Percentiles rank a stretch among this genome's conserved stretches.
These are phyloP conservation scores for Pachliopta kotzebuea DNA, from an alignment of 2,888 invertebrate species.

Conservation along the genomic window DNA sequence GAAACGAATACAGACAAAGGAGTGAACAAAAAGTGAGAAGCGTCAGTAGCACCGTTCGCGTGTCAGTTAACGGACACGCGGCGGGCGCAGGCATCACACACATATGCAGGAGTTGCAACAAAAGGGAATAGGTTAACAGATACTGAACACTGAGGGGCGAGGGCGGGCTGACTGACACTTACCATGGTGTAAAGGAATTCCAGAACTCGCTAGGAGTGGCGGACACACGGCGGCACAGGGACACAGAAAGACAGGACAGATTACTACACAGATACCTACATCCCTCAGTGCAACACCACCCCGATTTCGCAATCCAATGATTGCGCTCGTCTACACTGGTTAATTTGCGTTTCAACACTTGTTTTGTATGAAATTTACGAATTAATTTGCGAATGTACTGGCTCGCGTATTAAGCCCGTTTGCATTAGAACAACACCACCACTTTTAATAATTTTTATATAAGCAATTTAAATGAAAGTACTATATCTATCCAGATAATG, in stretches of 20 bases:
- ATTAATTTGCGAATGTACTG: constrained; percentile 46
- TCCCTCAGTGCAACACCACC: constrained; percentile 80
- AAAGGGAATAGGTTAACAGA: constrained; percentile 78
- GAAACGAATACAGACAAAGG: constrained; percentile 80
- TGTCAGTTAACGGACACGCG: constrained; percentile 67
- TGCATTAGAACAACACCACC: constrained; percentile 78
- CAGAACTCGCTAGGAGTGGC: constrained; percentile 96
- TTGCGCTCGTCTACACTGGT: constrained; percentile 75
- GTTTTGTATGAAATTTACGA: constrained; percentile 49
- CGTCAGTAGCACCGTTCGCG: constrained; percentile 70
- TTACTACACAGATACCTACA: constrained; percentile 82
- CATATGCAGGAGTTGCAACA: constrained; percentile 80
- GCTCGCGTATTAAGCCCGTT: constrained; percentile 69
- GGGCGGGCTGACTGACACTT: constrained; percentile 89
- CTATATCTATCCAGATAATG: constrained; percentile 51
- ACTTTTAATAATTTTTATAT: constrained; percentile 32
- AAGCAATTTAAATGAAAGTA: constrained; percentile 42
- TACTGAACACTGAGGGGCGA: constrained; percentile 81
- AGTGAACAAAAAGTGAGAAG: constrained; percentile 77
- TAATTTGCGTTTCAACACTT: constrained; percentile 78
- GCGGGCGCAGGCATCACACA: constrained; percentile 73
- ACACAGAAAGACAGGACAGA: constrained; percentile 85
- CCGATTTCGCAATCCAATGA: constrained; percentile 71
- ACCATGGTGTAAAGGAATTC: constrained; percentile 99
- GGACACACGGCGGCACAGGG: constrained; percentile 85